These are phyloP conservation scores for Tetanocera ferruginea DNA, from an alignment of 2,888 invertebrate species.

Conservation along the genomic window DNA sequence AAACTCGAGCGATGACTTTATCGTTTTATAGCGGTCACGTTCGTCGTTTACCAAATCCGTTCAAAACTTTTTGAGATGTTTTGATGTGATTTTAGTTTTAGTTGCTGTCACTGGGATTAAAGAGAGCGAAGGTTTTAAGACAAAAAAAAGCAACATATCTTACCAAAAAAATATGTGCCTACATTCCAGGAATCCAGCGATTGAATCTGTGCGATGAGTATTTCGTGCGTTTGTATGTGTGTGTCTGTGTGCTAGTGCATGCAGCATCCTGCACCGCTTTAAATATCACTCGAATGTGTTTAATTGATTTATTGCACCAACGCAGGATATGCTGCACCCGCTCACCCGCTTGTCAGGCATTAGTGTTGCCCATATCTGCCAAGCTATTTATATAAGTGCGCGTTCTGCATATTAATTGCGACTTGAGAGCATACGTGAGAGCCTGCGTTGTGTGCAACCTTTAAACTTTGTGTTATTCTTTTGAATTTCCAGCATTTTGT, in stretches of 20 bases:
- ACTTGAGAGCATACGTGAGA: slow-evolving; percentile 13
- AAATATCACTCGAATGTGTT: slow-evolving; percentile 31
- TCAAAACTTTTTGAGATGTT: not conserved
- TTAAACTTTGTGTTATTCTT: not conserved
- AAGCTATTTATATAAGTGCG: not conserved
- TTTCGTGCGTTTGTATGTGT: not conserved
- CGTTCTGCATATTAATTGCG: slow-evolving; percentile 26
- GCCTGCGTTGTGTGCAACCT: slow-evolving; percentile 10
- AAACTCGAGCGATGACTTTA: slow-evolving; percentile 34
- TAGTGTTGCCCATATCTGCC: not conserved
- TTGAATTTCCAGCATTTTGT: slow-evolving; percentile 11
- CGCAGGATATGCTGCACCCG: slow-evolving; percentile 19
- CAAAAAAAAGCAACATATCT: not conserved
- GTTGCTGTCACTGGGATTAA: slow-evolving; percentile 26
- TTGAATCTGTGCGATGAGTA: slow-evolving; percentile 11
- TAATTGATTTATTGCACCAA: slow-evolving; percentile 37
- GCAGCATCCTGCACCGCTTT: slow-evolving; percentile 21
- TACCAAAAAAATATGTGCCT: not conserved
- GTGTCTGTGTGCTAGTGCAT: not conserved
- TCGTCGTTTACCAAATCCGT: slow-evolving; percentile 25
- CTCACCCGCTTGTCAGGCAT: not conserved
- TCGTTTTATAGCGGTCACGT: slow-evolving; percentile 34
- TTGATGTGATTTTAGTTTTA: slow-evolving; percentile 13
- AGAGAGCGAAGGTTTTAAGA: not conserved
- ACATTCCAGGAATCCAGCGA: slow-evolving; percentile 30